Percentiles rank a stretch among this genome's conserved stretches.
Evolutionary conservation across 2,113 vertebrate genomes (phyloP).

Genomic region (Alces alces): DNA sequence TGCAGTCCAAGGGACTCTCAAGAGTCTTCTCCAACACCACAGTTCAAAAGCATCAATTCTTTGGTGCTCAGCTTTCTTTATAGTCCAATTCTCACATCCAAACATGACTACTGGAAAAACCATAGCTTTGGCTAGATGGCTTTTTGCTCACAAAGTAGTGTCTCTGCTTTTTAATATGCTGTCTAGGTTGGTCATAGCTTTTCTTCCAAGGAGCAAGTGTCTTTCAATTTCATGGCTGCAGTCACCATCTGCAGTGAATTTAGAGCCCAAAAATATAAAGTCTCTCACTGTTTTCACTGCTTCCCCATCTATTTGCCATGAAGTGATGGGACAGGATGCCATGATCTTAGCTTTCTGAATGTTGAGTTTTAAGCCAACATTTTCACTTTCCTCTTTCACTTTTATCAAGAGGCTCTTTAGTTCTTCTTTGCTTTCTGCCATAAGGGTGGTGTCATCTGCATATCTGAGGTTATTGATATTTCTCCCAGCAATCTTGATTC

Average conservation of each 20-base stretch:
- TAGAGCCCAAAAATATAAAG: background rate
- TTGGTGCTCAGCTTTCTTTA: background rate
- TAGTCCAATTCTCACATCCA: background rate
- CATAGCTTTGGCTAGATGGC: background rate
- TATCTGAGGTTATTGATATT: background rate
- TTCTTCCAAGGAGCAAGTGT: fast-evolving
- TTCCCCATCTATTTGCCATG: background rate
- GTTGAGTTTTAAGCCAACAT: background rate
- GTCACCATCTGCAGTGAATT: background rate
- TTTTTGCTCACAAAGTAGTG: background rate
- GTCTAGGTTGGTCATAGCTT: background rate
- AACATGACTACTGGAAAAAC: background rate
- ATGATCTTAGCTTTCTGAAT: background rate
- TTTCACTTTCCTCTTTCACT: background rate
- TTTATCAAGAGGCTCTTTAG: background rate
- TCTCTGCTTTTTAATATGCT: background rate
- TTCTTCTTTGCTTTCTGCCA: background rate
- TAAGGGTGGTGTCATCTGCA: background rate
- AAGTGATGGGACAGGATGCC: background rate
- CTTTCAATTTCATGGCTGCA: background rate
- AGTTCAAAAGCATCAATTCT: background rate
- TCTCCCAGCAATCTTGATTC: background rate
- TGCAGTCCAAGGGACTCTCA: background rate
- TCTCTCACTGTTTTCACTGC: background rate
- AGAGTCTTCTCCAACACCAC: background rate